phyloP scores from a whole-genome alignment of 1,140 invertebrate species.

The Drosophila sturtevanti region DNA sequence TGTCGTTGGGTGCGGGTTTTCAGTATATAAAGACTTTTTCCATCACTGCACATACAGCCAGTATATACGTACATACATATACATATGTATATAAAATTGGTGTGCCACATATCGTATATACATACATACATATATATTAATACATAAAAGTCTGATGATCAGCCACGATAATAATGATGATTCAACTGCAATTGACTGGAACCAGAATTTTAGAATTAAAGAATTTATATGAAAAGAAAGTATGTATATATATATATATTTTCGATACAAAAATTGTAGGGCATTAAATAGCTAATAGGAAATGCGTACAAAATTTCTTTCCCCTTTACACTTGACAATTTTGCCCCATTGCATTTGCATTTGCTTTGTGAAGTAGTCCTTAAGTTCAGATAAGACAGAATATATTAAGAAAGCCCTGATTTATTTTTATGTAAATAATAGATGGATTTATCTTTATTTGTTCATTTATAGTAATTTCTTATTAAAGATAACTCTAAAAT shows the following conservation, averaged over 20 bases:
- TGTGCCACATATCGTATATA: conserved; percentile 12
- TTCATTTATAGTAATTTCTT: too few relatives aligned
- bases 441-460: too few relatives aligned
- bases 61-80: conserved; percentile 10
- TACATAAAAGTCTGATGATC: conserved; percentile 59
- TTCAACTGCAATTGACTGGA: conserved; percentile 49
- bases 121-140: conserved; percentile 25
- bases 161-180: conserved; percentile 65
- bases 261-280: not conserved
- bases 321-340: too few relatives aligned
- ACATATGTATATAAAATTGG: not conserved
- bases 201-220: conserved; percentile 27
- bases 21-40: conserved; percentile 64
- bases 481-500: too few relatives aligned
- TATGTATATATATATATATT: too few relatives aligned
- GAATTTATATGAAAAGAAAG: conserved; percentile 41
- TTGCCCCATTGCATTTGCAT: too few relatives aligned
- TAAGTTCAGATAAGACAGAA: too few relatives aligned
- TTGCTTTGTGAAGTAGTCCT: too few relatives aligned
- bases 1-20: conserved; percentile 29
- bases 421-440: too few relatives aligned
- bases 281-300: not conserved
- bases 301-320: too few relatives aligned
- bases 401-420: too few relatives aligned
- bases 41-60: conserved; percentile 5